phyloP scores from a whole-genome alignment of 2,888 invertebrate species.

The Coleophora flavipennella region DNA sequence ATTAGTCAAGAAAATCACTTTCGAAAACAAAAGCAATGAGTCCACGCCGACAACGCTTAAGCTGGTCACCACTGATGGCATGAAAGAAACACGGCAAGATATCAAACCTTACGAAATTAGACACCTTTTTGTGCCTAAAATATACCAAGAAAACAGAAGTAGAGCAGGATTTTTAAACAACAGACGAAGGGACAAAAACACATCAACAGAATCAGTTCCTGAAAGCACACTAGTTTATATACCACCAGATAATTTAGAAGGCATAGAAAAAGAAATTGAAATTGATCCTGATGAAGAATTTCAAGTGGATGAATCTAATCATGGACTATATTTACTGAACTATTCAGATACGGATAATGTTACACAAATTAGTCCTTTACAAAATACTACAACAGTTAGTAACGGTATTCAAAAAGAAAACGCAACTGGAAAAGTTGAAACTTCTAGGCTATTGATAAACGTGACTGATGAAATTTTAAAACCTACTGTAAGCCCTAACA shows the following conservation, averaged over 20 bases:
- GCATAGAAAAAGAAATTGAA: constrained; percentile 55
- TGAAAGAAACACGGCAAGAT: constrained; percentile 50
- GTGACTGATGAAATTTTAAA: constrained; percentile 21
- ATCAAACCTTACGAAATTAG: constrained; percentile 60
- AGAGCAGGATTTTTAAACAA: constrained; percentile 57
- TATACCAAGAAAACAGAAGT: constrained; percentile 50
- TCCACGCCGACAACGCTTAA: constrained; percentile 41
- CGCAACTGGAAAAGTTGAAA: constrained; percentile 25
- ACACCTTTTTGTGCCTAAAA: constrained; percentile 55
- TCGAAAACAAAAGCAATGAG: constrained; percentile 54
- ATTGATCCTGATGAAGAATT: constrained; percentile 68
- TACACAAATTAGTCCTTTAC: constrained; percentile 33
- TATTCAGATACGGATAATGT: constrained; percentile 62
- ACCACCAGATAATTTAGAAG: constrained; percentile 62
- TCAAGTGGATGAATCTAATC: constrained; percentile 69
- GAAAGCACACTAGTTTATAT: constrained; percentile 52
- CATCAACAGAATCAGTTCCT: constrained; percentile 29
- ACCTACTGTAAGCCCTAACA: constrained; percentile 22
- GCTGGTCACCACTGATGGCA: constrained; percentile 50
- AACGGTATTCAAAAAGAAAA: constrained; percentile 33
- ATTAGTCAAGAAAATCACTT: constrained; percentile 51
- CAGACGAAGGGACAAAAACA: constrained; percentile 37
- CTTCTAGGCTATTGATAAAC: constrained; percentile 17
- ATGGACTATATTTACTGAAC: constrained; percentile 63
- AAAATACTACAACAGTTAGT: constrained; percentile 25